Evolutionary conservation across 2,113 vertebrate species (phyloP), one percentile per base, ranked within the genome.

Genomic region (Triplophysa rosa): DNA sequence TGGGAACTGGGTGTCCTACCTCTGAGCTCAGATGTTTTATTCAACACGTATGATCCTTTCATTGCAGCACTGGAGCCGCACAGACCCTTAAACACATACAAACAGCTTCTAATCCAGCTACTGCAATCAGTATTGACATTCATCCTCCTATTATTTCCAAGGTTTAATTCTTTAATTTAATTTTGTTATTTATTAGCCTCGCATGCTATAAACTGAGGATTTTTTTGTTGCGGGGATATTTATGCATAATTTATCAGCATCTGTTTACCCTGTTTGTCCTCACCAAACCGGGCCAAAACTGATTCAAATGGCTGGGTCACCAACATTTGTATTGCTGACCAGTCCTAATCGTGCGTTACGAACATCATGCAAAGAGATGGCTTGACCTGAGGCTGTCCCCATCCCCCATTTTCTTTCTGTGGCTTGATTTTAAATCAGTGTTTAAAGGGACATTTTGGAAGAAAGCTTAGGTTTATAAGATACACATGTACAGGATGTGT

Each of bases 21-120:
- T 54, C 59, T 26, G 40, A 66, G 40, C 71, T 23, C 71, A 68
- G 54, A 75, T 74, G 70, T 56, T 74, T 80, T 59, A 74, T 80
- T 73, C 70, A 67, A 23, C 52, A 37, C 54, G 6, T 78, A 71
- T 54, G 45, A 33, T 74, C 29, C 70, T 45, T 33, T 76, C 37
- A 76, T 81, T 61, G 54, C 79, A 68, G 21, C 14, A 14, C 61
- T 56, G 40, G 26, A 45, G 54, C 64, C 12, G 37, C 10, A 47
- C 64, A 33, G 21, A 19, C 64, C 40, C 8, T 7, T 40, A 16
- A 61, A 76, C 23, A 17, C 66, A 59, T 33, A 16, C 33, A 19
- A 11, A 17, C 21, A 11, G 6, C 4, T 33, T 33, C 29, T 33
- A 67, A 7, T 58, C 7, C 19, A n/a, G 12, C 49, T 45, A 45